Evolutionary conservation across 2,888 invertebrate genomes (phyloP).

Genomic region (Mechanitis mazaeus): DNA sequence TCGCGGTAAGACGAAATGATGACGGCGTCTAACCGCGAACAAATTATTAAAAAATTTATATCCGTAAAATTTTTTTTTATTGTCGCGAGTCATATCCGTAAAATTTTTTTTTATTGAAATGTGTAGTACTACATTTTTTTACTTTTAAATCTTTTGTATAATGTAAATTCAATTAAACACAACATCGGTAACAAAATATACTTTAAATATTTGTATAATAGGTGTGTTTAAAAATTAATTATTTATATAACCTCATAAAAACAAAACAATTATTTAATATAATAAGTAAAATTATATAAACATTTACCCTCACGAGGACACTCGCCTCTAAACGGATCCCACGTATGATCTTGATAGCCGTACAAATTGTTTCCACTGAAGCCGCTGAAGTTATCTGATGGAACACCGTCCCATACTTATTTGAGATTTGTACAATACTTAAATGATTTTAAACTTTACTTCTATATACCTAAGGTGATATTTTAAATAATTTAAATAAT

Average conservation of each 20-base stretch:
- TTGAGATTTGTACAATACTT: conserved; percentile 34
- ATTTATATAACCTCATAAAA: conserved; percentile 6
- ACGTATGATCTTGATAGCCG: conserved; percentile 64
- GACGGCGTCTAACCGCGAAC: too few species aligned
- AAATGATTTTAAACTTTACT: conserved; percentile 13
- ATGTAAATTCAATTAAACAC: too few species aligned
- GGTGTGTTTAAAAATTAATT: too few species aligned
- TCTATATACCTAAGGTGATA: not conserved
- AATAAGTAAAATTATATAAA: conserved; percentile 12
- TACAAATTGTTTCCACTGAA: conserved; percentile 69
- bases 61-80: too few species aligned
- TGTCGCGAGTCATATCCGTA: too few species aligned
- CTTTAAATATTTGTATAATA: too few species aligned
- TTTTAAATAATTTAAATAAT: not conserved
- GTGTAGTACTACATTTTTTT: too few species aligned
- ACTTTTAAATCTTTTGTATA: too few species aligned
- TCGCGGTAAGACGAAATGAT: too few species aligned
- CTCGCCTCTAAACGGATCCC: conserved; percentile 43
- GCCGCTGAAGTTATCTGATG: conserved; percentile 62
- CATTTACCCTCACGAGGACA: conserved; percentile 40
- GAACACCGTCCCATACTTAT: conserved; percentile 38
- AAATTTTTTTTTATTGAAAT: too few species aligned
- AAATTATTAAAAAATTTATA: too few species aligned
- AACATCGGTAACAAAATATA: too few species aligned
- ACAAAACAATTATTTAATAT: conserved; percentile 19